These are phyloP conservation scores for Rhynchonycteris naso DNA, from an alignment of 2,797 vertebrate genomes.

Conservation along the genomic window DNA sequence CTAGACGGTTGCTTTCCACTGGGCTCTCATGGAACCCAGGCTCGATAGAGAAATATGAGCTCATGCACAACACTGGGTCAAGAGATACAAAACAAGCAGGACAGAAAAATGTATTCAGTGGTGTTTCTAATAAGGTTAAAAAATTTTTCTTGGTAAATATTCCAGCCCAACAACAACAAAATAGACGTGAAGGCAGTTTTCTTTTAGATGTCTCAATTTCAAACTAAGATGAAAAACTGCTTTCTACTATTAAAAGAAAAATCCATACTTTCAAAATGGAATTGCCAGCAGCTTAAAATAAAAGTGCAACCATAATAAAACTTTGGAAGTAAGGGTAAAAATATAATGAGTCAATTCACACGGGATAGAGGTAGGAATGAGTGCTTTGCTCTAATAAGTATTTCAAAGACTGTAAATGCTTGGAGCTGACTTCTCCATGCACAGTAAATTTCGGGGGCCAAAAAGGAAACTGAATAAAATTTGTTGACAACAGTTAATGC, in stretches of 20 bases:
- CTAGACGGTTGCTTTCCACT: background rate
- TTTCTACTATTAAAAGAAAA: background rate
- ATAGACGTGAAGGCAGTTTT: slow-evolving; percentile 22
- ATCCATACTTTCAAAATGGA: slow-evolving; percentile 29
- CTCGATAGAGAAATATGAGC: slow-evolving; percentile 20
- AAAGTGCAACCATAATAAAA: background rate
- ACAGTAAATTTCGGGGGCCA: slow-evolving; percentile 59
- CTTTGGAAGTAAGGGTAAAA: slow-evolving; percentile 46
- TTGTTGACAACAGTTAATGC: slow-evolving; percentile 74
- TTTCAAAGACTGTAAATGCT: slow-evolving; percentile 48
- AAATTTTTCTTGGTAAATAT: background rate
- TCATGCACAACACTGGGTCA: background rate
- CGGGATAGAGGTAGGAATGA: background rate
- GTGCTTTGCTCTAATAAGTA: slow-evolving; percentile 36
- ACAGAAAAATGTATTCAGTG: background rate
- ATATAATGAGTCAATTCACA: slow-evolving; percentile 13
- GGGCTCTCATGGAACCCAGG: background rate
- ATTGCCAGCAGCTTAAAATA: slow-evolving; percentile 36
- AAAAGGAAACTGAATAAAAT: slow-evolving; percentile 70
- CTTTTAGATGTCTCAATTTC: slow-evolving; percentile 53
- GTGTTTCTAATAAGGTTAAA: background rate
- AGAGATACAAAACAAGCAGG: background rate
- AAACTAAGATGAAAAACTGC: slow-evolving; percentile 30
- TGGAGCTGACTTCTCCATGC: slow-evolving; percentile 44
- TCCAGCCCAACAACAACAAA: background rate